Conservation (phyloP, 2,888 invertebrate species). For the Ectemnius lituratus region DNA sequence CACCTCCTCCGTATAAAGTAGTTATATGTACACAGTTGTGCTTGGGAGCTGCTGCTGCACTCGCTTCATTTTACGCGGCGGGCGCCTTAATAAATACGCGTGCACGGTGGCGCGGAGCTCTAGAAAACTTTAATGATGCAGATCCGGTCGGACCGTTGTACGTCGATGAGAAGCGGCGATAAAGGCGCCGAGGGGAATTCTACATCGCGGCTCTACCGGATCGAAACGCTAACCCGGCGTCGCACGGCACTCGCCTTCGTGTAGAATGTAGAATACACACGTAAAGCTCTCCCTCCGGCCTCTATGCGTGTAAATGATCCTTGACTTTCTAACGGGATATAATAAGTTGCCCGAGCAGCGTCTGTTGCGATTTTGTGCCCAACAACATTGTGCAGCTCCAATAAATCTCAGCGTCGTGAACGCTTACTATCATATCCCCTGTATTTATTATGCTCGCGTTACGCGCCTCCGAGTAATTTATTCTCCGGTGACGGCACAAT, state of each 20-base stretch:
- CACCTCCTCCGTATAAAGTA: too few species aligned
- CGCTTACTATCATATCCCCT: neutral
- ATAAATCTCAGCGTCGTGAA: neutral
- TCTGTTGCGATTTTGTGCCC: neutral
- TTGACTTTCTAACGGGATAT: constrained; percentile 31
- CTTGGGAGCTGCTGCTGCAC: too few species aligned
- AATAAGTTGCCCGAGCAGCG: constrained; percentile 30
- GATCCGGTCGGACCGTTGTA: constrained; percentile 36
- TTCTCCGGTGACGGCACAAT: neutral
- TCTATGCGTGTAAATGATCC: constrained; percentile 33
- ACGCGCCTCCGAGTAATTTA: neutral
- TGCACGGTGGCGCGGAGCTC: neutral
- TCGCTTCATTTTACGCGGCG: too few species aligned
- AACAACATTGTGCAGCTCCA: neutral
- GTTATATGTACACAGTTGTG: too few species aligned
- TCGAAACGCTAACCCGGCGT: constrained; percentile 24
- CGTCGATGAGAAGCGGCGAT: constrained; percentile 33
- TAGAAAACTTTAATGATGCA: constrained; percentile 40
- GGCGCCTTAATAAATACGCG: too few species aligned
- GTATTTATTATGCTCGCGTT: neutral
- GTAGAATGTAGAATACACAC: constrained; percentile 25
- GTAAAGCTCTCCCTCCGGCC: constrained; percentile 38
- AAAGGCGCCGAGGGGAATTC: constrained; percentile 39
- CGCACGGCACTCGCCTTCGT: neutral
- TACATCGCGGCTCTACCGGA: constrained; percentile 27